A percentile compares a stretch with the other conserved stretches of the same genome.
These are phyloP conservation scores for Drosophila navojoa DNA, from an alignment of 1,140 invertebrate species.

Conservation along the genomic window DNA sequence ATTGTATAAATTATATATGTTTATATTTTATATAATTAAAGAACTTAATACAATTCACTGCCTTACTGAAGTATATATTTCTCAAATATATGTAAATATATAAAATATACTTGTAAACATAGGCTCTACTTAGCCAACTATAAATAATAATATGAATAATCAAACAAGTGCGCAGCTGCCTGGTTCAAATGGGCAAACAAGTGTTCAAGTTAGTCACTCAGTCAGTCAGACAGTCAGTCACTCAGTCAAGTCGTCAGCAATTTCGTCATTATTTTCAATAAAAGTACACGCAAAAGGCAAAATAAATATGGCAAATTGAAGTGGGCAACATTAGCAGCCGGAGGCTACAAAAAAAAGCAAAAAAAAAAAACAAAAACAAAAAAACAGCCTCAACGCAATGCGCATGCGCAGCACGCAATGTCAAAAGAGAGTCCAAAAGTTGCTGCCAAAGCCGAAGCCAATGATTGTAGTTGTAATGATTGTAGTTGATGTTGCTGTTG, in stretches of 20 bases:
- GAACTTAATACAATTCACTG: too few species aligned
- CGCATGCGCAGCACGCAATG: slow-evolving; percentile 57
- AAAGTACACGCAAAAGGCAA: slow-evolving; percentile 49
- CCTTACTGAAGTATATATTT: too few species aligned
- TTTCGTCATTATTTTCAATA: slow-evolving; percentile 43
- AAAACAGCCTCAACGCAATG: slow-evolving; percentile 38
- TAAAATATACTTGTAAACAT: background rate
- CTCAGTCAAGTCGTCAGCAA: slow-evolving; percentile 13
- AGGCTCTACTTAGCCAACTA: background rate
- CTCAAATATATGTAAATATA: too few species aligned
- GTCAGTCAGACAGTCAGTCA: slow-evolving; percentile 10
- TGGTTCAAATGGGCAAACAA: slow-evolving; percentile 34
- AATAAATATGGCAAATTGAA: slow-evolving; percentile 60
- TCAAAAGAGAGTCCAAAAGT: slow-evolving; percentile 38
- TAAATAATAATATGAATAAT: background rate
- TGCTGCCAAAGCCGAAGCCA: slow-evolving; percentile 40
- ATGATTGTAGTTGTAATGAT: slow-evolving; percentile 43
- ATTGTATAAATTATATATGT: too few species aligned
- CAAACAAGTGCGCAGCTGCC: slow-evolving; percentile 21
- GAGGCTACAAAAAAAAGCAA: slow-evolving; percentile 14
- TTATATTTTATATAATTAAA: too few species aligned
- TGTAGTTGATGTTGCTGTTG: slow-evolving; percentile 33
- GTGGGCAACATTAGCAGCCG: slow-evolving; percentile 47
- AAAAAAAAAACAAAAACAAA: slow-evolving; percentile 7
- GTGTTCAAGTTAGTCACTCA: slow-evolving; percentile 14